Evolutionary conservation across 2,113 vertebrate genomes (phyloP).

Genomic region (Mormyrus lacerda): DNA sequence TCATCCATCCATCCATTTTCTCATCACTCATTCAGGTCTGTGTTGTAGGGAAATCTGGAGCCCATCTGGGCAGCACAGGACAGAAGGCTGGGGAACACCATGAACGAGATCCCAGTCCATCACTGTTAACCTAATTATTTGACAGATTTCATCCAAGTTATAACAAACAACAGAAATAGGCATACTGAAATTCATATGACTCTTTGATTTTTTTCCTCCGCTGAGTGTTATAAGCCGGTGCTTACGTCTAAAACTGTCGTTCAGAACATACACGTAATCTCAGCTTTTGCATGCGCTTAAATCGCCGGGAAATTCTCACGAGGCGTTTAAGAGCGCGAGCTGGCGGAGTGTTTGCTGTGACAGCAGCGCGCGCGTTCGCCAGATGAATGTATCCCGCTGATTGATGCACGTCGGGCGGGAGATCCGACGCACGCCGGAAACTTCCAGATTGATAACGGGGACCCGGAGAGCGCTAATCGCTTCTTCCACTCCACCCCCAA

Average conservation of each 20-base stretch:
- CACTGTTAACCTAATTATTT: background rate
- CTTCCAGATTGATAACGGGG: background rate
- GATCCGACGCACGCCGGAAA: background rate
- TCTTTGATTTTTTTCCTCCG: constrained; percentile 4
- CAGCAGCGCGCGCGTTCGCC: background rate
- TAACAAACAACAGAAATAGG: background rate
- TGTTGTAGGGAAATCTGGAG: background rate
- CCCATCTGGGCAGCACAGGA: background rate
- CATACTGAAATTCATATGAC: background rate
- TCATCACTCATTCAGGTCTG: background rate
- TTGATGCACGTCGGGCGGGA: background rate
- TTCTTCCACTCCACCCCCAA: background rate
- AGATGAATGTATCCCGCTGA: background rate
- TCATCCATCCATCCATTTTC: background rate
- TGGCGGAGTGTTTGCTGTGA: background rate
- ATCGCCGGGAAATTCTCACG: background rate
- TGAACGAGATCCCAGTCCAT: background rate
- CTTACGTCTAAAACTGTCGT: constrained; percentile 31
- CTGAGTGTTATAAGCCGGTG: background rate
- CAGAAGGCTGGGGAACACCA: background rate
- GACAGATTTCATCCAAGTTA: background rate
- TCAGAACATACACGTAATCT: background rate
- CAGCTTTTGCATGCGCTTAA: background rate
- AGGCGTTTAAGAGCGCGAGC: background rate
- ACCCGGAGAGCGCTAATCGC: background rate